phyloP scores from a whole-genome alignment of 2,888 invertebrate genomes.

The Drosophila prostipennis region DNA sequence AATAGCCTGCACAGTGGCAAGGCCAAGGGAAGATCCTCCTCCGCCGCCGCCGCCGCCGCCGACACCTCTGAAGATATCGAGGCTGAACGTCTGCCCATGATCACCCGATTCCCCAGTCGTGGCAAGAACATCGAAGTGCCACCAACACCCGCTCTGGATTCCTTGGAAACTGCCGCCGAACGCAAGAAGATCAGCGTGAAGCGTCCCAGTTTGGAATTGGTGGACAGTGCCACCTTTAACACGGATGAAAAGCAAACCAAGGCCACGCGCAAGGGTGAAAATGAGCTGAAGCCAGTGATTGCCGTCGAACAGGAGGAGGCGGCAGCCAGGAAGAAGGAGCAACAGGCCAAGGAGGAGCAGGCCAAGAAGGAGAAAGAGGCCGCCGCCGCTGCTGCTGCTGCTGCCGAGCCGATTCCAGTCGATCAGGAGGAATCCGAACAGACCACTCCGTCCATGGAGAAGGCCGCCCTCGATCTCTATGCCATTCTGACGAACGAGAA shows the following conservation, averaged over 20 bases:
- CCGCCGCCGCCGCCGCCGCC: neutral
- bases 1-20: slow-evolving; percentile 87
- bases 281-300: slow-evolving; percentile 76
- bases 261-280: slow-evolving; percentile 80
- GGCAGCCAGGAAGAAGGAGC: slow-evolving; percentile 50
- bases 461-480: slow-evolving; percentile 92
- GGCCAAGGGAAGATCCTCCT: slow-evolving; percentile 85
- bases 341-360: slow-evolving; percentile 34
- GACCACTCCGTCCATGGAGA: slow-evolving; percentile 90
- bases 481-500: slow-evolving; percentile 90
- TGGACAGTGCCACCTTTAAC: slow-evolving; percentile 93
- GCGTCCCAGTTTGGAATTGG: slow-evolving; percentile 91
- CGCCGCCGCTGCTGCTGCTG: slow-evolving; percentile 25
- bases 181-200: slow-evolving; percentile 85
- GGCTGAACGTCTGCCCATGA: slow-evolving; percentile 88
- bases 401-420: slow-evolving; percentile 29
- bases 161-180: slow-evolving; percentile 86
- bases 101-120: slow-evolving; percentile 93
- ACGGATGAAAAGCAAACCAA: slow-evolving; percentile 85
- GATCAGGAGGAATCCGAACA: slow-evolving; percentile 70
- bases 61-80: slow-evolving; percentile 73
- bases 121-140: slow-evolving; percentile 85
- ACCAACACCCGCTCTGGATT: slow-evolving; percentile 86
- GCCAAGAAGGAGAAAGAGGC: slow-evolving; percentile 43
- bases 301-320: slow-evolving; percentile 78